Evolutionary conservation across 1,140 invertebrate genomes (phyloP).

Genomic region (Drosophila micromelanica): DNA sequence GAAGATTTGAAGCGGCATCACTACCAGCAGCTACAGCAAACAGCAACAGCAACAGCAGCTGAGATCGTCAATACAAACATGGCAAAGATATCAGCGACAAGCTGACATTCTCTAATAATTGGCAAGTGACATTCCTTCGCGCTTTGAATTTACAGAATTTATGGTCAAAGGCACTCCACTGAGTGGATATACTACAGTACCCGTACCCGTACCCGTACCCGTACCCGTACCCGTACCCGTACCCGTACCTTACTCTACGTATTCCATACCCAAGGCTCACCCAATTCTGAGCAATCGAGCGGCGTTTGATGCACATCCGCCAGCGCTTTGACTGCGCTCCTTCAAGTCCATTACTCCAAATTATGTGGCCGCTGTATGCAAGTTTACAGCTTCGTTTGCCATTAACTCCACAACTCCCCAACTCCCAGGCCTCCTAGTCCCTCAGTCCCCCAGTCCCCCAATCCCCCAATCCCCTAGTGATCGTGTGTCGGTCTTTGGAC

Average conservation of each 20-base stretch:
- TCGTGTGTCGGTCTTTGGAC: constrained; percentile 1
- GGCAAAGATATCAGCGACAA: constrained; percentile 81
- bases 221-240: constrained; percentile 5
- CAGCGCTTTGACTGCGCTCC: constrained; percentile 16
- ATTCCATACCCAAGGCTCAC: constrained; percentile 27
- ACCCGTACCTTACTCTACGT: constrained; percentile 10
- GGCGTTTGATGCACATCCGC: constrained; percentile 54
- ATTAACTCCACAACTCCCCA: constrained; percentile 46
- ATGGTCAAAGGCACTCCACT: constrained; percentile 71
- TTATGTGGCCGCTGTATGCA: constrained; percentile 63
- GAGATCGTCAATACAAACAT: constrained; percentile 82
- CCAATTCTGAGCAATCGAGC: constrained; percentile 31
- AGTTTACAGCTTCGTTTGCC: constrained; percentile 64
- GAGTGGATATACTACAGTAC: constrained; percentile 8
- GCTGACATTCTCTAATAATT: constrained; percentile 82
- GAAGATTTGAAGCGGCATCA: constrained; percentile 26
- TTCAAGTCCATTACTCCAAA: constrained; percentile 63
- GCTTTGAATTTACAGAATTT: constrained; percentile 82
- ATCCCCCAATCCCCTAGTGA: neutral
- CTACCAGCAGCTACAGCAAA: constrained; percentile 12
- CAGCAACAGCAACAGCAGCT: constrained; percentile 45
- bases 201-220: constrained; percentile 9
- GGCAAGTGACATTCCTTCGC: constrained; percentile 82
- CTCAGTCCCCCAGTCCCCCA: neutral
- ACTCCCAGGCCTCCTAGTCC: constrained; percentile 2